Base-by-base conservation (phyloP, 1,140 invertebrate genomes). In the Acromyrmex echinatior region DNA sequence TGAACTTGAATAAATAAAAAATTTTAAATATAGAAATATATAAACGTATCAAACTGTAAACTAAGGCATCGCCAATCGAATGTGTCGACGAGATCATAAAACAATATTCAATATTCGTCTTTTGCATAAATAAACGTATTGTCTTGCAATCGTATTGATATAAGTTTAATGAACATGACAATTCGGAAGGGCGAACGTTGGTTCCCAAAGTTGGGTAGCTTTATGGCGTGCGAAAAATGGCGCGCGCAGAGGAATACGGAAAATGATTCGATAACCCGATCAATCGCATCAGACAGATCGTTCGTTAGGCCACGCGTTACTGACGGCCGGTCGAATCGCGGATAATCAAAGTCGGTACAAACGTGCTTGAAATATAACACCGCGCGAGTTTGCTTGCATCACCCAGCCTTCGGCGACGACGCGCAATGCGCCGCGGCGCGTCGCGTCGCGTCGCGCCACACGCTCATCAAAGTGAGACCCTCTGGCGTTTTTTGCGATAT, bases 341-440 rank as follows among this genome's bases (percentile, higher is more conserved):
- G 86, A 90, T 91, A 91, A 91, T 90, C 90, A 91, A 91, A 91
- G 90, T 86, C 90, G 63, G 90, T 81, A 86, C 87, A 91, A 91
- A 91, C 90, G 90, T 91, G 90, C 88, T 91, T 91, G 90, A 91
- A 91, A 91, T 91, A 90, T 91, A 91, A 91, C 90, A 90, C 89
- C 73, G 73, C 53, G 78, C 78, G 90, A 90, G 86, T 91, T 90
- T 90, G 89, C 90, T 90, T 89, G 86, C 84, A 88, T 88, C 86
- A 81, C 82, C 85, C 90, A 81, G 86, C 90, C 82, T 90, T 82
- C 77, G 89, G 90, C 90, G 86, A 84, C 80, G 80, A 84, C 70
- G 80, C 80, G 68, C 80, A 68, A 49, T 71, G 68, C 80, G 56
- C 35, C 28, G 3, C 28, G 28, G 2, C 25, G 68, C 80, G 56